These are phyloP conservation scores for Aphidius ervi DNA, from an alignment of 1,140 invertebrate species.

Conservation along the genomic window DNA sequence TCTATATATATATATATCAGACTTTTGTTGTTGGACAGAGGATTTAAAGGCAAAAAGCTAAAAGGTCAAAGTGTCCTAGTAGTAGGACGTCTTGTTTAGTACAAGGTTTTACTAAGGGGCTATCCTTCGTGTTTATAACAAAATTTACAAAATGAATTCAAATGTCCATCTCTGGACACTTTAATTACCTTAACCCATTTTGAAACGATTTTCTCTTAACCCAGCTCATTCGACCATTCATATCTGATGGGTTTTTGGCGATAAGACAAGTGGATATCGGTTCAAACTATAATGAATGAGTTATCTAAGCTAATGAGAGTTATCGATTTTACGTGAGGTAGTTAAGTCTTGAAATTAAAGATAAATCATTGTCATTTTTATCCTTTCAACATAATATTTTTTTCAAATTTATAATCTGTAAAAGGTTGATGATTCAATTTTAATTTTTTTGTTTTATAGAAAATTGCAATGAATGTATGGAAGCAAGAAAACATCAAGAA, in stretches of 20 bases:
- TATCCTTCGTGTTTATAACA: too few relatives aligned
- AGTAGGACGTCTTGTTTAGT: conserved; percentile 43
- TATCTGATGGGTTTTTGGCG: conserved; percentile 9
- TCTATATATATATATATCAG: conserved; percentile 7
- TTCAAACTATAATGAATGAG: conserved; percentile 7
- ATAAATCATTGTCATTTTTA: too few relatives aligned
- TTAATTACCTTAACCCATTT: conserved; percentile 27
- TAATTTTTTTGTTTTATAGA: conserved; percentile 30
- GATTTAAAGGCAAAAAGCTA: conserved; percentile 11
- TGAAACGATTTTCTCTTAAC: background rate
- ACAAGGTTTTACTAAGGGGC: too few relatives aligned
- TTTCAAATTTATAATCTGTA: too few relatives aligned
- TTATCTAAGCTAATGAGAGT: conserved; percentile 8
- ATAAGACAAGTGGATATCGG: conserved; percentile 9
- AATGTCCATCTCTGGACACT: conserved; percentile 28
- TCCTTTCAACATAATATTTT: too few relatives aligned
- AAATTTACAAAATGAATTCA: conserved; percentile 36
- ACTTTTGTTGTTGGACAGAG: conserved; percentile 6
- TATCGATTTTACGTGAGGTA: conserved; percentile 7
- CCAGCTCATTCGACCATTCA: background rate
- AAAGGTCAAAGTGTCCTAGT: conserved; percentile 19
- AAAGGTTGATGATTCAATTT: too few relatives aligned
- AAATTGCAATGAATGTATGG: conserved; percentile 40
- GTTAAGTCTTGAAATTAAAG: background rate
- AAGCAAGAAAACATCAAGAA: conserved; percentile 42